phyloP scores from a whole-genome alignment of 2,113 vertebrate species.

The Calidris pygmaea region DNA sequence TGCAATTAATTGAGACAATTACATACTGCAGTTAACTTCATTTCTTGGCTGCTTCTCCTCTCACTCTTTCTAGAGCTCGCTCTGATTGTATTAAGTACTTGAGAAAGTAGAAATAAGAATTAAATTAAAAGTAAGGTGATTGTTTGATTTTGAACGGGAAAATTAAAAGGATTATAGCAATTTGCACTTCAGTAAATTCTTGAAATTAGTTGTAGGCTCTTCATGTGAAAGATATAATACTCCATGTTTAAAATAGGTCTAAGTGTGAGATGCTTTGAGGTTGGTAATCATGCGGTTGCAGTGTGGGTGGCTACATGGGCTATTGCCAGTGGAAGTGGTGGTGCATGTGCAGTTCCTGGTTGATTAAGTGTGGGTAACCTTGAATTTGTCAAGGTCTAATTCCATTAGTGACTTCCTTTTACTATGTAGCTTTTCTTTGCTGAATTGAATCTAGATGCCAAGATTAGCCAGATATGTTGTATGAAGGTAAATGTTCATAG shows the following conservation, averaged over 20 bases:
- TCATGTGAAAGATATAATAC: not conserved
- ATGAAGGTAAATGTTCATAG: not conserved
- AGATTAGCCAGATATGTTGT: not conserved
- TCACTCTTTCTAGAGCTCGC: not conserved
- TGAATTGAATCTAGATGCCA: not conserved
- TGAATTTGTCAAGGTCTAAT: not conserved
- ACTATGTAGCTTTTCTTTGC: not conserved
- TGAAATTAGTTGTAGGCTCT: not conserved
- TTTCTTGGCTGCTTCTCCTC: not conserved
- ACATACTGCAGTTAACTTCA: not conserved
- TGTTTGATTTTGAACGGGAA: not conserved
- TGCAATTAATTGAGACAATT: not conserved
- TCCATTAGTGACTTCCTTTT: not conserved
- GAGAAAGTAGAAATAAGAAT: not conserved
- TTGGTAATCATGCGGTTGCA: not conserved
- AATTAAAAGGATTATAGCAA: not conserved
- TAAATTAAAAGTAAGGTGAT: not conserved
- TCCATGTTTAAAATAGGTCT: not conserved
- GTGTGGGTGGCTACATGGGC: not conserved
- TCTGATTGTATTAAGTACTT: not conserved
- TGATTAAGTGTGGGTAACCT: not conserved
- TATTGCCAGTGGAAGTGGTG: not conserved
- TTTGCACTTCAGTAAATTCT: not conserved
- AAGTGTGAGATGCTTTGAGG: not conserved
- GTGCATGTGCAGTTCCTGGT: not conserved